Evolutionary conservation across 2,797 vertebrate species (phyloP), one percentile per base, ranked within the genome.

Genomic region (Myotis planiceps): DNA sequence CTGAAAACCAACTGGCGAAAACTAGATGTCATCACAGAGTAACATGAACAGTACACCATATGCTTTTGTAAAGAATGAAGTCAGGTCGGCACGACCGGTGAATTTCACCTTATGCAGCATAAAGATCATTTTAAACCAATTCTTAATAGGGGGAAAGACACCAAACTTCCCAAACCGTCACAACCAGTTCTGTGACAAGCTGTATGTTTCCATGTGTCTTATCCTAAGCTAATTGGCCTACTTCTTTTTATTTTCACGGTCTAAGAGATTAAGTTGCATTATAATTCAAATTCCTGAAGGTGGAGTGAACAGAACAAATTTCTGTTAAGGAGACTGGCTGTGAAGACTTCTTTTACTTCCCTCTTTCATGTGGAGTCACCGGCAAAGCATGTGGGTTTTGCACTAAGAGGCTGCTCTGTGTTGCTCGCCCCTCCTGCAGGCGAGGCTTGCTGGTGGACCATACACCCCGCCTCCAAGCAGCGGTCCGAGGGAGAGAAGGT

Each of bases 381-480:
- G 9, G 27, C 9, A 53, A 47, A 78, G 71, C 37, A 71, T 29
- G 25, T 32, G 0, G 2, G 21, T 55, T 45, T 81, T 45, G 23
- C 23, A 55, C n/a, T 81, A 25, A 92, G 49, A 75, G n/a, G 1
- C 5, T 2, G 12, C 29, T 91, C 14, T 78, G 2, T 65, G 39
- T 83, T 75, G 90, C 18, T 2, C 1, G 0, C 15, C 37, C 25
- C 19, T 65, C 7, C 2, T 19, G 7, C 88, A 99, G 99, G 99
- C 6, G 99, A 99, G 95, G 99, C 99, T 2, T 99, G 99, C 96
- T 99, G 99, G 99, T 99, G 99, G 99, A 99, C 99, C 58, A 99
- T 99, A 93, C 99, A 99, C 97, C 99, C 99, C 27, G 99, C 99
- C 79, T 99, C 99, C 42, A 99, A 99, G 97, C 99, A 99, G 95